phyloP scores from a whole-genome alignment of 2,113 vertebrate species.

The Circaetus cinerascens region DNA sequence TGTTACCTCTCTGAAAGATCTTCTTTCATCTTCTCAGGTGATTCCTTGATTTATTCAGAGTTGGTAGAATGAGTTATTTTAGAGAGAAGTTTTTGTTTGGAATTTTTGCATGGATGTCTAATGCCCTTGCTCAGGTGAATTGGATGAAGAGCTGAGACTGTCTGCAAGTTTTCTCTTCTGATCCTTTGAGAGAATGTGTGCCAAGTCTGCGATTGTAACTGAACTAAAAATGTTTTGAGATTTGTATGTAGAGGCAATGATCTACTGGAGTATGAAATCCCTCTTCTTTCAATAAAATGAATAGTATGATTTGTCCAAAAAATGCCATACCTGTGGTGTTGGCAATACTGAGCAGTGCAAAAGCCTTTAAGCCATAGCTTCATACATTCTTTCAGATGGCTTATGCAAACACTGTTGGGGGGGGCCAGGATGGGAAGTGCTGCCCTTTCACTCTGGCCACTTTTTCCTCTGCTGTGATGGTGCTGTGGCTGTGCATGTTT shows the following conservation, averaged over 20 bases:
- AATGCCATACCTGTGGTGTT: background rate
- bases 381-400: fast-evolving
- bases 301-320: background rate
- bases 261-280: background rate
- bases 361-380: background rate
- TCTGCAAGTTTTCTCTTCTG: background rate
- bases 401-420: background rate
- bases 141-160: background rate
- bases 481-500: fast-evolving
- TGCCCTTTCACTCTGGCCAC: fast-evolving
- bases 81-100: background rate
- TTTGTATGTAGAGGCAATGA: background rate
- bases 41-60: background rate
- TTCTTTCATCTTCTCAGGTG: background rate
- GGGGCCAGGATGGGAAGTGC: too few relatives aligned
- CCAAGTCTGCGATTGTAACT: background rate
- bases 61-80: background rate
- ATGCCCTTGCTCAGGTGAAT: background rate
- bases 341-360: background rate
- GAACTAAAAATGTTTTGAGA: background rate
- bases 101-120: background rate
- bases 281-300: background rate
- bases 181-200: background rate
- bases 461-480: background rate
- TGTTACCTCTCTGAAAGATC: background rate